Base-by-base conservation (phyloP, 2,797 vertebrate species). In the Syncerus caffer region DNA sequence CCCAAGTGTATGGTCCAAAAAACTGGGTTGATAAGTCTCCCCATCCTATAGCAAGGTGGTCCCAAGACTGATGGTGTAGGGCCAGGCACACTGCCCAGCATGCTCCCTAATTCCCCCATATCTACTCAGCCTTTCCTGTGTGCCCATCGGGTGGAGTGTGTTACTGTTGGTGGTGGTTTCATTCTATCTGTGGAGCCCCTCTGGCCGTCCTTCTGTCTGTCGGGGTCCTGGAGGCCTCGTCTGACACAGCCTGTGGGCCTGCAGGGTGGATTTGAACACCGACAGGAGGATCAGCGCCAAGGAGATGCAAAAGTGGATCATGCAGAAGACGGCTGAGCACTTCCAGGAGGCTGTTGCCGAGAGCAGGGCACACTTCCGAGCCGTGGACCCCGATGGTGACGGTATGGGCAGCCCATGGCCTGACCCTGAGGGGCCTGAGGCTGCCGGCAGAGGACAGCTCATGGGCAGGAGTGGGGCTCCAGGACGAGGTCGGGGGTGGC, bases 291-390 rank as follows among this genome's bases (percentile, higher is more conserved):
- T 99, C 85, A 99, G 99, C 0, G 99, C 99, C 3, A 99, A 99
- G 95, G 99, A 99, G 93, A 99, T 99, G 99, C 99, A 99, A 93
- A 99, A 98, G 29, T 99, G 99, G 99, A 99, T 99, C 96, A 99
- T 99, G 99, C 99, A 99, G 92, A 99, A 99, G 98, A 99, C 99
- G 0, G 99, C 99, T 1, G 99, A 99, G 95, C 99, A 99, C 94
- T 99, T 99, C 93, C 99, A 99, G 98, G 99, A 99, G 98, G 99
- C 99, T 0, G 98, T 99, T 42, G 97, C 98, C 31, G 99, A 99
- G 98, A 99, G 99, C 98, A 99, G 99, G 96, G 99, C 99, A 89
- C 99, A 99, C 88, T 99, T 99, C 98, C 98, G 83, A 2, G 99
- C 99, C 0, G 99, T 99, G 11, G 99, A 99, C 97, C 99, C 99